Percentiles rank a stretch among this genome's conserved stretches.
Evolutionary conservation across 2,113 vertebrate genomes (phyloP).

Genomic region (Crocuta crocuta): DNA sequence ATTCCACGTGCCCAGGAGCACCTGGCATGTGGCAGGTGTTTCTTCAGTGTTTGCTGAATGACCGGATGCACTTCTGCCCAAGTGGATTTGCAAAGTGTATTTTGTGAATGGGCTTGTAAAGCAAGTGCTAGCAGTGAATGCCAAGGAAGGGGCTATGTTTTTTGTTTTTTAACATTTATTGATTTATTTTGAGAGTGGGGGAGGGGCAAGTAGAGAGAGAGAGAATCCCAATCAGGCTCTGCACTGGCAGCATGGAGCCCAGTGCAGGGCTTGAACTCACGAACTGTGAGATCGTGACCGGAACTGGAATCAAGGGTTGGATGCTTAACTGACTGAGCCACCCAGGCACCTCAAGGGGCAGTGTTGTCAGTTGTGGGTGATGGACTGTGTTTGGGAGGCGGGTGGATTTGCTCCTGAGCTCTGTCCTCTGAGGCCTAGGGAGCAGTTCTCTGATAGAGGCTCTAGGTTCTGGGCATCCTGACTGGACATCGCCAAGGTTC

Average conservation of each 20-base stretch:
- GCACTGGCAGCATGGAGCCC: too few relatives aligned
- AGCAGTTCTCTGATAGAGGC: neutral
- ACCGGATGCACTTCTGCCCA: neutral
- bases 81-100: neutral
- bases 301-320: too few relatives aligned
- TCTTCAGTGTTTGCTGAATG: accelerated
- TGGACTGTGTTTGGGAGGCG: neutral
- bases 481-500: neutral
- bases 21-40: neutral
- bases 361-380: neutral
- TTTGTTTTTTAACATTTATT: too few relatives aligned
- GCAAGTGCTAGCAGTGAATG: neutral
- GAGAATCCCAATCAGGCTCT: too few relatives aligned
- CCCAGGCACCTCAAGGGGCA: neutral
- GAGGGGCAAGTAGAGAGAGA: too few relatives aligned
- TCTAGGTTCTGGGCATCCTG: neutral
- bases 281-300: too few relatives aligned
- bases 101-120: neutral
- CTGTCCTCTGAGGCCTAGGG: neutral
- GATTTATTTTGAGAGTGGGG: too few relatives aligned
- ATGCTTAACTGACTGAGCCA: too few relatives aligned
- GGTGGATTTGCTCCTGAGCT: neutral
- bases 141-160: neutral
- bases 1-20: neutral
- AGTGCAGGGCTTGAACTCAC: too few relatives aligned